phyloP scores from a whole-genome alignment of 2,113 vertebrate genomes.

The Pterocles orientalis region DNA sequence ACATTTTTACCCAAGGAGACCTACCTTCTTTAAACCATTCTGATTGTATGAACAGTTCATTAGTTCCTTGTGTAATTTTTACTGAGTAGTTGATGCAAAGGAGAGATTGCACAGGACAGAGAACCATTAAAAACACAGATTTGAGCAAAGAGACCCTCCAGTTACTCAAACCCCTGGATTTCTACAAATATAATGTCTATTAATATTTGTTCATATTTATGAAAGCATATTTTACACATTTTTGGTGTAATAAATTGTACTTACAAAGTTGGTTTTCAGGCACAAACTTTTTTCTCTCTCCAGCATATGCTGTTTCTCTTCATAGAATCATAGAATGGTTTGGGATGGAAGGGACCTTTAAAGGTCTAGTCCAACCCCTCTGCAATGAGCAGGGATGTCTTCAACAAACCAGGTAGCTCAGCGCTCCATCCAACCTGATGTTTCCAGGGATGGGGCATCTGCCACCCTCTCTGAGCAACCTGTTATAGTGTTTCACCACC shows the following conservation, averaged over 20 bases:
- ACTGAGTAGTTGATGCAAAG: not conserved
- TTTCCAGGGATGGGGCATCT: too few relatives aligned
- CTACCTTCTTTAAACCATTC: not conserved
- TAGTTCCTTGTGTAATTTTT: not conserved
- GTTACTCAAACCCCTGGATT: not conserved
- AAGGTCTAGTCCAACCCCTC: too few relatives aligned
- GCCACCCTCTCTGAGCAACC: too few relatives aligned
- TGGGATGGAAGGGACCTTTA: too few relatives aligned
- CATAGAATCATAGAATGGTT: too few relatives aligned
- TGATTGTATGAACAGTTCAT: not conserved
- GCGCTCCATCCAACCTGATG: too few relatives aligned
- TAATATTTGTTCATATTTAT: not conserved
- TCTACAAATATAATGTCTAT: not conserved
- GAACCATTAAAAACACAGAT: not conserved
- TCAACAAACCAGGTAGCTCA: too few relatives aligned
- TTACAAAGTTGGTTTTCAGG: not conserved
- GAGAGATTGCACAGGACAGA: not conserved
- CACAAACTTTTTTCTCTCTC: not conserved
- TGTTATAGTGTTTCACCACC: too few relatives aligned
- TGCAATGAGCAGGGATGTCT: too few relatives aligned
- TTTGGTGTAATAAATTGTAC: not conserved
- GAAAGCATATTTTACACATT: not conserved
- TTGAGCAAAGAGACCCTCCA: not conserved
- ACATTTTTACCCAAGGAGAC: not conserved
- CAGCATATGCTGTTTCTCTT: not conserved